Evolutionary conservation across 2,888 invertebrate species (phyloP).

Genomic region (Apotomis turbidana): DNA sequence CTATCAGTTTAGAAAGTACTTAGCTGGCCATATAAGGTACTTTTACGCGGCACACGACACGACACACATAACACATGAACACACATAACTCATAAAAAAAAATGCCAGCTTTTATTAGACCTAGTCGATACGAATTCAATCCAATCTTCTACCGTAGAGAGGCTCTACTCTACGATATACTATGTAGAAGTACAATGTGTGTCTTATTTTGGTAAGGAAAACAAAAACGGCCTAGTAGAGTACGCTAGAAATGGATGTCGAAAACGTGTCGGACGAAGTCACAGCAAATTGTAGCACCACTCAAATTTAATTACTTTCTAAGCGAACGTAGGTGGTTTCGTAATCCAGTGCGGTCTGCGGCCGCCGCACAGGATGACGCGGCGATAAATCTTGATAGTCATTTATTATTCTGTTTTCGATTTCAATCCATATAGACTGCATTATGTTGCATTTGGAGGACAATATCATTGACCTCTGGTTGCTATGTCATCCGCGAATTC

Average conservation of each 20-base stretch:
- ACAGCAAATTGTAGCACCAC: conserved; percentile 27
- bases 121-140: too few relatives aligned
- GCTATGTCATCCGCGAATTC: not conserved
- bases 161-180: too few relatives aligned
- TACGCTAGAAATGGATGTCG: conserved; percentile 3
- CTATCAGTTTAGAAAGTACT: too few relatives aligned
- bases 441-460: conserved; percentile 7
- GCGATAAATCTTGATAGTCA: conserved; percentile 53
- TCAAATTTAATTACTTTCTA: conserved; percentile 33
- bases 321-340: conserved; percentile 56
- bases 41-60: too few relatives aligned
- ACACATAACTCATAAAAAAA: too few relatives aligned
- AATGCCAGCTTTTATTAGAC: too few relatives aligned
- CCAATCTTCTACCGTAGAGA: too few relatives aligned
- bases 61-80: too few relatives aligned
- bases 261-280: conserved; percentile 10
- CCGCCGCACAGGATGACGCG: conserved; percentile 68
- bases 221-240: not conserved
- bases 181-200: too few relatives aligned
- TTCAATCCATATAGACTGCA: conserved; percentile 14
- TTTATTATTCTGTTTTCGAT: conserved; percentile 27
- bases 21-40: too few relatives aligned
- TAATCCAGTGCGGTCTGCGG: conserved; percentile 56
- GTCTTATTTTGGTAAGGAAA: too few relatives aligned
- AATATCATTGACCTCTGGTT: not conserved